phyloP scores from a whole-genome alignment of 2,888 invertebrate species.

The Tholera decimalis region DNA sequence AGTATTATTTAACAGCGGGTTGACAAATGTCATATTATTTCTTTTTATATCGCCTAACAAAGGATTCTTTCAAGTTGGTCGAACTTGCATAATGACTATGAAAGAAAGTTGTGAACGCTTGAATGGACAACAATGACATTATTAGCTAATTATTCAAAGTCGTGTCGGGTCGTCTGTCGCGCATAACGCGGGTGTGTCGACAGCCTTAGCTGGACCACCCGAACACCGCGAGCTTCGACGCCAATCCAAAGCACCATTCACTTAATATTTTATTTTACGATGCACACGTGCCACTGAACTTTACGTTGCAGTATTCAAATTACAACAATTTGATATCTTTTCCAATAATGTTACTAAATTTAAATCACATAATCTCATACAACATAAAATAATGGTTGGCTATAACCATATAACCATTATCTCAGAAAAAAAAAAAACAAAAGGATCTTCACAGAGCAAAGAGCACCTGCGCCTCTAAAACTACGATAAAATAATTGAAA shows the following conservation, averaged over 20 bases:
- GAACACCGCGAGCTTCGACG: constrained; percentile 57
- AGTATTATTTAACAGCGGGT: constrained; percentile 47
- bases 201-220: constrained; percentile 67
- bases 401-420: no score
- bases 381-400: constrained; percentile 1
- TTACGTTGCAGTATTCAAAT: constrained; percentile 40
- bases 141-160: constrained; percentile 70
- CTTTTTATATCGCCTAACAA: constrained; percentile 62
- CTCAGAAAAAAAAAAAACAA: not conserved
- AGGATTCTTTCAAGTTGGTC: constrained; percentile 54
- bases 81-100: constrained; percentile 62
- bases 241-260: constrained; percentile 60
- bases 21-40: constrained; percentile 48
- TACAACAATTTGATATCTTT: not conserved
- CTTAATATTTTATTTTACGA: constrained; percentile 74
- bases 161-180: constrained; percentile 64
- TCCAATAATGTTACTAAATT: not conserved
- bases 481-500: constrained; percentile 81
- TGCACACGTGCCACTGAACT: constrained; percentile 51
- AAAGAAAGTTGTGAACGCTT: constrained; percentile 65
- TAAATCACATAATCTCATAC: no score
- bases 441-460: constrained; percentile 23
- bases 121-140: constrained; percentile 70
- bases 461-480: constrained; percentile 68
- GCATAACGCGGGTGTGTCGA: constrained; percentile 58